These are phyloP conservation scores for Leucophenga varia DNA, from an alignment of 1,140 invertebrate genomes.

Conservation along the genomic window DNA sequence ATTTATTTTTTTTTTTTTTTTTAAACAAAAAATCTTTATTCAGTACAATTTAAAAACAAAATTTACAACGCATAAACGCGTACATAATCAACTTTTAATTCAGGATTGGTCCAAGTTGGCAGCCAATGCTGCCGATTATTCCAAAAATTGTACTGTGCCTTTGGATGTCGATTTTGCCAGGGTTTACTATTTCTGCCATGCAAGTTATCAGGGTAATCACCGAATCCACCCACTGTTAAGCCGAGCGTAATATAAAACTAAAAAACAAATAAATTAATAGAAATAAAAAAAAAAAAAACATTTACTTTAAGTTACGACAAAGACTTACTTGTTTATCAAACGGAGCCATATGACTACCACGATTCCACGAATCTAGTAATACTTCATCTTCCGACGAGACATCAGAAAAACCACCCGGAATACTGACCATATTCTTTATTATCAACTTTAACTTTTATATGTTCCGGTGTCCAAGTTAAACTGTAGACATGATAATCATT, in stretches of 20 bases:
- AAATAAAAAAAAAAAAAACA: no score
- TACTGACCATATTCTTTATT: constrained; percentile 43
- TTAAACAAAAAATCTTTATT: no score
- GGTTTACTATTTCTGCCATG: constrained; percentile 63
- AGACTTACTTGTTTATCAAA: constrained; percentile 70
- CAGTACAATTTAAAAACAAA: no score
- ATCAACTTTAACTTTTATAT: constrained; percentile 61
- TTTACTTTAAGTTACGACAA: no score
- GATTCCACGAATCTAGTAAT: constrained; percentile 29
- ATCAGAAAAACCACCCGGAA: constrained; percentile 57
- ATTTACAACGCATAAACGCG: constrained; percentile 31
- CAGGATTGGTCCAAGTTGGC: constrained; percentile 33
- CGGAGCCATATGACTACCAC: constrained; percentile 62
- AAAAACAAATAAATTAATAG: no score
- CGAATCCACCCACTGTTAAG: constrained; percentile 72
- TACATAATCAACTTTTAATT: constrained; percentile 29
- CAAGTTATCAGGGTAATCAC: constrained; percentile 66
- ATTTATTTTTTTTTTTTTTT: no score
- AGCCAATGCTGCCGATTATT: constrained; percentile 40
- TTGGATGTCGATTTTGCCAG: constrained; percentile 65
- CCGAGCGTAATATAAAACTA: constrained; percentile 77
- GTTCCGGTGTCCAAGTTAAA: constrained; percentile 62
- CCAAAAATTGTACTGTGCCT: constrained; percentile 63
- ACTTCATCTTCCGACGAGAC: constrained; percentile 35
- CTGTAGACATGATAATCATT: constrained; percentile 65